Evolutionary conservation across 37 sponge, comb jelly and placozoan species (phyloP).

Genomic region (Agelas oroides): DNA sequence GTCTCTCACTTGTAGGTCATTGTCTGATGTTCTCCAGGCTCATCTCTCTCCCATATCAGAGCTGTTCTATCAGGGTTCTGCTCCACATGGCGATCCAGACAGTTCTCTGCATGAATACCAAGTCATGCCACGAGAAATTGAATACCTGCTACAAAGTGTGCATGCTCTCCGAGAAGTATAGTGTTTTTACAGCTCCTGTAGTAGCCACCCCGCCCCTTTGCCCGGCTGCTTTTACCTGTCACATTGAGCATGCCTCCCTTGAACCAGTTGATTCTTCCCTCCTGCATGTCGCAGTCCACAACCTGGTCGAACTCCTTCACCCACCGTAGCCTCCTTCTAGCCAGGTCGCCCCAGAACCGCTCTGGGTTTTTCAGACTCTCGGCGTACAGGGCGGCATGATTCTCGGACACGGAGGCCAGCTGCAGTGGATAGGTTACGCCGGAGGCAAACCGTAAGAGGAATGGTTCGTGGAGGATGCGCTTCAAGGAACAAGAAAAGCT

Average conservation of each 20-base stretch:
- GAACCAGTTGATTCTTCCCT: constrained; percentile 88
- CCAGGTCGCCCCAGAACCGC: constrained; percentile 91
- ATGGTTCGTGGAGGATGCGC: neutral
- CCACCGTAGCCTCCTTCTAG: constrained; percentile 75
- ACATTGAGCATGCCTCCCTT: constrained; percentile 85
- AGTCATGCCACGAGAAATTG: too few relatives aligned
- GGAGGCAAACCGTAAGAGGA: neutral
- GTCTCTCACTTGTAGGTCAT: constrained; percentile 81
- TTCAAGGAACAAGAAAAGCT: neutral
- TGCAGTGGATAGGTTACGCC: constrained; percentile 59
- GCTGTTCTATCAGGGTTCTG: constrained; percentile 67
- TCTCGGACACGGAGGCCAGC: constrained; percentile 52
- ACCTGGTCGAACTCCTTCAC: constrained; percentile 75
- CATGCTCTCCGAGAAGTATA: too few relatives aligned
- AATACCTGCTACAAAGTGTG: neutral
- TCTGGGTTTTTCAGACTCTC: constrained; percentile 84
- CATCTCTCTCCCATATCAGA: constrained; percentile 92
- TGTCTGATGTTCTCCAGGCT: constrained; percentile 67
- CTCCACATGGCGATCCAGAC: constrained; percentile 83
- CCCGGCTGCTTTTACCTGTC: constrained; percentile 69
- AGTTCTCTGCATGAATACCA: constrained; percentile 60
- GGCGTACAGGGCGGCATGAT: constrained; percentile 59
- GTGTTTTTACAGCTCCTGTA: too few relatives aligned
- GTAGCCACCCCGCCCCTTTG: too few relatives aligned
- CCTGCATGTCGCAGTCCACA: constrained; percentile 81